Evolutionary conservation across 2,888 invertebrate genomes (phyloP).

Genomic region (Cristatella mucedo): DNA sequence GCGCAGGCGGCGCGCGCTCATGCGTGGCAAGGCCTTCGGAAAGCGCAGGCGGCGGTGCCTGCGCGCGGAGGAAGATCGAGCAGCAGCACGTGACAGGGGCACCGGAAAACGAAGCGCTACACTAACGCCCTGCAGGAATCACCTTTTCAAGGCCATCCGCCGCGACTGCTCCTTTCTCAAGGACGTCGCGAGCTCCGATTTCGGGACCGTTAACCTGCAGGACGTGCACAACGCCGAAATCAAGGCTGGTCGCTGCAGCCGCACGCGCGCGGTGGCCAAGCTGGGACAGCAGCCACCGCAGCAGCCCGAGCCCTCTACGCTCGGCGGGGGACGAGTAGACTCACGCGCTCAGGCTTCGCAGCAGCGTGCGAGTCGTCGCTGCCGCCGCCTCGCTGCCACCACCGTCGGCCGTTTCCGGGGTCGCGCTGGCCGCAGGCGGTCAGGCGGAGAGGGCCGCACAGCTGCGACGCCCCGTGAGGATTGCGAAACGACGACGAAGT

Average conservation of each 20-base stretch:
- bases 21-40: too few species aligned
- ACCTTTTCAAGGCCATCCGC: constrained; percentile 69
- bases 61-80: too few species aligned
- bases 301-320: neutral
- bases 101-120: neutral
- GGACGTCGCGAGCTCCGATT: constrained; percentile 64
- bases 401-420: too few species aligned
- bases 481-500: constrained; percentile 40
- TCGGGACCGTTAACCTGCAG: constrained; percentile 55
- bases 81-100: too few species aligned
- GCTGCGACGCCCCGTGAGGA: constrained; percentile 41
- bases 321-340: constrained; percentile 6
- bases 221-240: too few species aligned
- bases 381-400: too few species aligned
- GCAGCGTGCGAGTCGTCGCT: constrained; percentile 40
- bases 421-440: too few species aligned
- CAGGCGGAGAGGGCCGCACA: constrained; percentile 27
- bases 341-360: constrained; percentile 41
- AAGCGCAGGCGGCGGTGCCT: too few species aligned
- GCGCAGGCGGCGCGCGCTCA: too few species aligned
- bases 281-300: too few species aligned
- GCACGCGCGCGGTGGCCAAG: too few species aligned
- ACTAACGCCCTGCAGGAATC: neutral
- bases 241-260: too few species aligned
- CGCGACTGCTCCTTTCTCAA: constrained; percentile 75